These are phyloP conservation scores for Distichodus sexfasciatus DNA, from an alignment of 2,797 vertebrate species.

Conservation along the genomic window DNA sequence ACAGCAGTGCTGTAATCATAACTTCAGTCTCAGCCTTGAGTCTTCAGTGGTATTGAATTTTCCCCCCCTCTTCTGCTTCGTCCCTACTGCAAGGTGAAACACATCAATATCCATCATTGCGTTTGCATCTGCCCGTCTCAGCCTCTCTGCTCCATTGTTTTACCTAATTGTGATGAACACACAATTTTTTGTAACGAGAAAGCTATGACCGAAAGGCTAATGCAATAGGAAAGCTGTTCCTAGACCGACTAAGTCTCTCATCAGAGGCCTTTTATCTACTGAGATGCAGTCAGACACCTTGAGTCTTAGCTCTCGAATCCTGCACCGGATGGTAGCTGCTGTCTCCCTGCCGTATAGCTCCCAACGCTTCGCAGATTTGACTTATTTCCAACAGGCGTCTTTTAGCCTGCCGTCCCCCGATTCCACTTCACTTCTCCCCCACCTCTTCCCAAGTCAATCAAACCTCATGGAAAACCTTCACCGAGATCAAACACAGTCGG, in stretches of 20 bases:
- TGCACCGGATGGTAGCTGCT: neutral
- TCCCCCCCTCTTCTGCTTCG: neutral
- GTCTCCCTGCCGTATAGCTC: neutral
- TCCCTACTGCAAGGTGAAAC: neutral
- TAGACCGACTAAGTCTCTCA: neutral
- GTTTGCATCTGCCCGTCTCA: neutral
- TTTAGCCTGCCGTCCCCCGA: neutral
- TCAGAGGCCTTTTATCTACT: neutral
- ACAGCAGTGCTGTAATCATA: neutral
- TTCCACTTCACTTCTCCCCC: neutral
- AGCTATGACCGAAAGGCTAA: neutral
- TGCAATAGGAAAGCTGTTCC: neutral
- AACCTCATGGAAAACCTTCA: conserved; percentile 10
- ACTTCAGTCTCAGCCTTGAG: conserved; percentile 2
- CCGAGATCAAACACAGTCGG: conserved; percentile 11
- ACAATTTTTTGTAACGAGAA: neutral
- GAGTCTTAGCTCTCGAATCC: neutral
- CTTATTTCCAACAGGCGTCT: neutral
- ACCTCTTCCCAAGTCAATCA: conserved; percentile 1
- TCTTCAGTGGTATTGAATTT: neutral
- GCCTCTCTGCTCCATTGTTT: neutral
- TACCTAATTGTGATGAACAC: neutral
- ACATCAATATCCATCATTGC: neutral
- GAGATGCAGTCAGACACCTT: neutral
- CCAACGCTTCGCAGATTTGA: neutral